Conservation (phyloP, 1,140 invertebrate genomes). For the Cryptotermes secundus region DNA sequence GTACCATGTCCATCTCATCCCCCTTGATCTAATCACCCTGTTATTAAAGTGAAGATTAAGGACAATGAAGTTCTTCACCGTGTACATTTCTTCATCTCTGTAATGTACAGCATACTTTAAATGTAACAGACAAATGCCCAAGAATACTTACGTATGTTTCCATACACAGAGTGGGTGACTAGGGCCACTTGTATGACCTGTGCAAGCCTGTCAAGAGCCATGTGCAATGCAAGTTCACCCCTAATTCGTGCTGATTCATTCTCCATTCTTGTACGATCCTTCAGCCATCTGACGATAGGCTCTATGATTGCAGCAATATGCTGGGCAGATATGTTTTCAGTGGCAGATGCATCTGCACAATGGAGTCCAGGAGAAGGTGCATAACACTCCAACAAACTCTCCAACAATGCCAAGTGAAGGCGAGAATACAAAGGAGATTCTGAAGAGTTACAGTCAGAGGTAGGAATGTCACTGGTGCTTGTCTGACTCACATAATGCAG, state of each 20-base stretch:
- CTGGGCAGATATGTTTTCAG: slow-evolving; percentile 50
- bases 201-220: slow-evolving; percentile 67
- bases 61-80: not conserved
- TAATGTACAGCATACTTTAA: not conserved
- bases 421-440: slow-evolving; percentile 51
- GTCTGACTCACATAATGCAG: slow-evolving; percentile 43
- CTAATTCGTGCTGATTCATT: not conserved
- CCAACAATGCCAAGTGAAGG: slow-evolving; percentile 63
- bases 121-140: not conserved
- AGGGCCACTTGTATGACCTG: slow-evolving; percentile 74
- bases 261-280: not conserved
- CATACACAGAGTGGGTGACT: slow-evolving; percentile 71
- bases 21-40: not conserved
- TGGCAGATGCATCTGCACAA: slow-evolving; percentile 19
- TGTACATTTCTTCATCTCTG: not conserved
- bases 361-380: slow-evolving; percentile 17
- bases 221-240: slow-evolving; percentile 9
- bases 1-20: not conserved
- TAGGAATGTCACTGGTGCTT: not conserved
- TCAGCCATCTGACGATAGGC: slow-evolving; percentile 37
- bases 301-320: slow-evolving; percentile 48
- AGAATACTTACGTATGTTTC: slow-evolving; percentile 59
- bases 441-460: not conserved
- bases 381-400: slow-evolving; percentile 59
- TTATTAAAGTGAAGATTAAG: not conserved